Conservation (phyloP, 2,113 vertebrate genomes). For the Saccopteryx leptura region DNA sequence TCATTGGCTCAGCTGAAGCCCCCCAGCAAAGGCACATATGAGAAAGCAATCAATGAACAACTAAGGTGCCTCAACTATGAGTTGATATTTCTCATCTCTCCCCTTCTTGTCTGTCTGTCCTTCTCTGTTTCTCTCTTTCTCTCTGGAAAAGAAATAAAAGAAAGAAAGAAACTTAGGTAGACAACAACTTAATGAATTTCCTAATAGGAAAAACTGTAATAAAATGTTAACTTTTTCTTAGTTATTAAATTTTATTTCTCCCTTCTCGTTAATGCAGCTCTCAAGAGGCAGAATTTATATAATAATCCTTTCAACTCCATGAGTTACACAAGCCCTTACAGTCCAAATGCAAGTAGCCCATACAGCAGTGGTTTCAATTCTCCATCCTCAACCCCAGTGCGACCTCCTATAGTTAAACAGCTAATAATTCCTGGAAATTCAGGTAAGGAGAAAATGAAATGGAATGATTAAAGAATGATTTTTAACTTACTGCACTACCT, state of each 20-base stretch:
- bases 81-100: too few species aligned
- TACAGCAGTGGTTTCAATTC: slow-evolving; percentile 98
- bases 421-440: slow-evolving; percentile 94
- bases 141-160: too few species aligned
- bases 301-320: slow-evolving; percentile 93
- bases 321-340: slow-evolving; percentile 93
- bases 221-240: slow-evolving; percentile 51
- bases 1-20: too few species aligned
- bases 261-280: slow-evolving; percentile 88
- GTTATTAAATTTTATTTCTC: slow-evolving; percentile 63
- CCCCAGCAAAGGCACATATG: too few species aligned
- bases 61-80: too few species aligned
- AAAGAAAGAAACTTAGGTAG: neutral
- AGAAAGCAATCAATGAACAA: too few species aligned
- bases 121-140: too few species aligned
- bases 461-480: slow-evolving; percentile 7
- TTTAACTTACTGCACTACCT: neutral
- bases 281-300: slow-evolving; percentile 96
- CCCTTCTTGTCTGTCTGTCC: too few species aligned
- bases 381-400: slow-evolving; percentile 95
- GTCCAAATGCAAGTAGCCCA: slow-evolving; percentile 95
- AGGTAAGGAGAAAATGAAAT: slow-evolving; percentile 86
- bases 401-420: slow-evolving; percentile 95
- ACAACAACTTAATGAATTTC: slow-evolving; percentile 54
- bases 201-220: slow-evolving; percentile 40